phyloP scores from a whole-genome alignment of 2,797 vertebrate genomes.

The Sebastes baramenuke region DNA sequence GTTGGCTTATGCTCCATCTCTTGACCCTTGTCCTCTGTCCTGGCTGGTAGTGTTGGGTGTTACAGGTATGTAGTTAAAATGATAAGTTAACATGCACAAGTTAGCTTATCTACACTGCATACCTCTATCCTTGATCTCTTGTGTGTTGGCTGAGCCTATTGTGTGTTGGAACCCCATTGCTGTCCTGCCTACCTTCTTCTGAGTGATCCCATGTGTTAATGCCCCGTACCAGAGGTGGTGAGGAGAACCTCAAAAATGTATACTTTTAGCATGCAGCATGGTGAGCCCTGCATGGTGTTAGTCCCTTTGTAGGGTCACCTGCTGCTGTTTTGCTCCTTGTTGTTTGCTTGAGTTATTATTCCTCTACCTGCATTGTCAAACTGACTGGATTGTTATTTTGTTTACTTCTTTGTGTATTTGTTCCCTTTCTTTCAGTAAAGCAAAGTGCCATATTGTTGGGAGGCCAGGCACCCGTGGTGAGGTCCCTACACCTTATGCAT shows the following conservation, averaged over 20 bases:
- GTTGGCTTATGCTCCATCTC: too few relatives aligned
- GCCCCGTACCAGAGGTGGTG: neutral
- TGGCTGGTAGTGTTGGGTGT: neutral
- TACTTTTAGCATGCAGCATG: neutral
- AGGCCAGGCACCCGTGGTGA: too few relatives aligned
- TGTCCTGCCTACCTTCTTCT: neutral
- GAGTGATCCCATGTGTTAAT: neutral
- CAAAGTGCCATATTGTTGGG: too few relatives aligned
- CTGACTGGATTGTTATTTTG: neutral
- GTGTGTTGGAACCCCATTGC: too few relatives aligned
- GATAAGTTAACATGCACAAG: neutral
- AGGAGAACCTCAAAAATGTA: neutral
- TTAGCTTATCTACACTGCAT: neutral
- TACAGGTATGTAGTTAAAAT: neutral
- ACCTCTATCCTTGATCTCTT: too few relatives aligned
- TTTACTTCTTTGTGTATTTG: too few relatives aligned
- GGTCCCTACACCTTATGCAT: too few relatives aligned
- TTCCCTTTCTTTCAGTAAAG: too few relatives aligned
- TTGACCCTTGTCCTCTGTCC: too few relatives aligned
- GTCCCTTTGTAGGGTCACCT: neutral
- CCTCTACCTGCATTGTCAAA: too few relatives aligned
- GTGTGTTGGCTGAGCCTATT: too few relatives aligned
- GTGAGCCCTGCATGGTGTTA: too few relatives aligned
- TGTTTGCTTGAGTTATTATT: neutral
- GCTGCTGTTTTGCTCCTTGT: neutral